phyloP scores from a whole-genome alignment of 2,113 vertebrate genomes.

The Zosterops pallidus region DNA sequence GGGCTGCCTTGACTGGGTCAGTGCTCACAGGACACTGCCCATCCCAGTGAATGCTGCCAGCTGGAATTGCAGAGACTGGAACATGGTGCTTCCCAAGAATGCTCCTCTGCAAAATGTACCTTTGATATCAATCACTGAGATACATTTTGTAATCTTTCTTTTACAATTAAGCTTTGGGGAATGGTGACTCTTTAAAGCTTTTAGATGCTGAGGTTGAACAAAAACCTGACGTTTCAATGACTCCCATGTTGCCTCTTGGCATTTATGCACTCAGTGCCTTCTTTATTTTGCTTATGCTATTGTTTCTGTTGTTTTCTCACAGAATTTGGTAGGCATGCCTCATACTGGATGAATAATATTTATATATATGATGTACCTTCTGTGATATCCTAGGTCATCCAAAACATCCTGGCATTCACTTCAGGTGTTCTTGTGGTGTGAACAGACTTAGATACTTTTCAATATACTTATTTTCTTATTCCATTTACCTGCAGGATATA shows the following conservation, averaged over 20 bases:
- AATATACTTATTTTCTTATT: not conserved
- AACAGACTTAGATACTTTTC: not conserved
- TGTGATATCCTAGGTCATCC: not conserved
- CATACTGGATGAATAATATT: not conserved
- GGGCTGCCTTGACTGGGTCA: not conserved
- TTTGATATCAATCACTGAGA: not conserved
- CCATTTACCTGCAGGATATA: not conserved
- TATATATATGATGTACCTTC: not conserved
- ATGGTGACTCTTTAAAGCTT: not conserved
- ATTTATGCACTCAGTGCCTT: not conserved
- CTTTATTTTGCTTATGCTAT: not conserved
- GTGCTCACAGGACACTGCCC: fast-evolving
- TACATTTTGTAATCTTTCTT: not conserved
- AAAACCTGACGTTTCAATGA: not conserved
- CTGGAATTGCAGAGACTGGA: not conserved
- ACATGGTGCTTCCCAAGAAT: not conserved
- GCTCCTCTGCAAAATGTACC: not conserved
- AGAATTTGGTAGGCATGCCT: not conserved
- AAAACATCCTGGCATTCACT: not conserved
- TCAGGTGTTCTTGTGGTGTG: not conserved
- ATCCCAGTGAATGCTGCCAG: not conserved
- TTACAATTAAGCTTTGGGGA: not conserved
- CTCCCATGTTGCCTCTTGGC: not conserved
- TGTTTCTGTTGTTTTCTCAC: not conserved
- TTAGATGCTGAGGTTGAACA: not conserved